Conservation (phyloP, 2,113 vertebrate genomes). For the Pseudorasbora parva region DNA sequence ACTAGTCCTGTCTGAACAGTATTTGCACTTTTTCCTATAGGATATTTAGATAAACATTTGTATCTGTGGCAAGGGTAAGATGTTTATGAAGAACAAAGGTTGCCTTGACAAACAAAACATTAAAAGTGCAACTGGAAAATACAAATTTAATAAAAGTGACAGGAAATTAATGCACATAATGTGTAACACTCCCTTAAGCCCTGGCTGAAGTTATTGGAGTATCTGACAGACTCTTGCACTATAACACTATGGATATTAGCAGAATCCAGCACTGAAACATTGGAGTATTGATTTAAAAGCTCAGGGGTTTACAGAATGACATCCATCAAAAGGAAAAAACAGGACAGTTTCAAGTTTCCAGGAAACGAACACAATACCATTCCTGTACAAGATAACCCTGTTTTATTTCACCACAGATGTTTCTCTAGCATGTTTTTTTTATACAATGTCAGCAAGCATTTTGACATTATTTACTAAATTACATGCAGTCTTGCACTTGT, state of each 20-base stretch:
- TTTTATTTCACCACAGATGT: slow-evolving; percentile 14
- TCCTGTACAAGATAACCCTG: neutral
- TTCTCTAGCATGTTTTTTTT: neutral
- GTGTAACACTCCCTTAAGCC: neutral
- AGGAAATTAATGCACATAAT: neutral
- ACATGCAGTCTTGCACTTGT: neutral
- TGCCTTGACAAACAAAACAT: neutral
- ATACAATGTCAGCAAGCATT: neutral
- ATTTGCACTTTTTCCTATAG: neutral
- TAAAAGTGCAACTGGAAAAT: slow-evolving; percentile 4
- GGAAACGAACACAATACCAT: slow-evolving; percentile 30
- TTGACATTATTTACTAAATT: slow-evolving; percentile 3
- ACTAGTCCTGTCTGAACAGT: slow-evolving; percentile 28
- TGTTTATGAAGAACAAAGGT: neutral
- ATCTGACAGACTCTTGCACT: slow-evolving; percentile 29
- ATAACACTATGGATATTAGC: slow-evolving; percentile 27
- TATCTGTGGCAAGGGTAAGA: neutral
- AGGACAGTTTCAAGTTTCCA: slow-evolving; percentile 25
- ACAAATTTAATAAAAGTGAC: slow-evolving; percentile 11
- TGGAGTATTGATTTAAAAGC: slow-evolving; percentile 50
- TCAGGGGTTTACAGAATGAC: slow-evolving; percentile 37
- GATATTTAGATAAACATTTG: slow-evolving; percentile 4
- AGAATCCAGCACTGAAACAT: slow-evolving; percentile 43
- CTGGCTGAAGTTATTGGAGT: neutral
- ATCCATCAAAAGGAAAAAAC: slow-evolving; percentile 51